Base-by-base conservation (phyloP, 2,113 vertebrate genomes). In the Corythornis cristatus region DNA sequence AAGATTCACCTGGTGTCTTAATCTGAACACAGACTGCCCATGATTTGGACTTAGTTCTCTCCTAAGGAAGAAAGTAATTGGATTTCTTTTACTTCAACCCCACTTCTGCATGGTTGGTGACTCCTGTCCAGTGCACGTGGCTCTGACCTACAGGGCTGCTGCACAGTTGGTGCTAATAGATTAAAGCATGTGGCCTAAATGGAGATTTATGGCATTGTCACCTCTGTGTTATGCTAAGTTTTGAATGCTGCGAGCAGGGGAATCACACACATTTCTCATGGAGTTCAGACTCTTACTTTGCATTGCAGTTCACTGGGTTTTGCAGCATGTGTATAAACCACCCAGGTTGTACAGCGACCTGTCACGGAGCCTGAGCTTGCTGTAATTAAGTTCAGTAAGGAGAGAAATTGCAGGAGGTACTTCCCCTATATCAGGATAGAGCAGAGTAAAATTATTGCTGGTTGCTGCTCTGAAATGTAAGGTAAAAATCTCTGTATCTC, bases 141-240 rank as follows among this genome's bases (percentile, higher is more conserved):
- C 72, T 94, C 90, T 82, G 87, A 87, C 77, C 90, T 33, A 13
- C 22, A 43, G 91, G 79, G 80, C 70, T 93, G 82, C 92, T 72
- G 35, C 61, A 35, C n/a, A n/a, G 65, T 53, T 45, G 57, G 35
- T 76, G 14, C 82, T 88, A 82, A 85, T 12, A 90, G 78, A 80
- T 93, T 60, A 95, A 94, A 62, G 51, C 46, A 25, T 0, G 7
- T 79, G 71, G 88, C 62, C 94, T 85, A 92, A 85, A 96, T 95
- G 65, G 96, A 96, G 93, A 97, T 89, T 64, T 93, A 95, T 94
- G 89, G 88, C 75, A 61, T 58, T 92, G 91, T 92, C 94, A 89
- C 70, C 33, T 60, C 51, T 66, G 51, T 65, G 86, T 73, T 71
- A 83, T 7, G 84, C 94, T 84, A 62, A 95, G 90, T 70, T 48